Percentiles rank a stretch among this genome's conserved stretches.
Evolutionary conservation across 1,140 invertebrate genomes (phyloP).

Genomic region (Diorhabda sublineata): DNA sequence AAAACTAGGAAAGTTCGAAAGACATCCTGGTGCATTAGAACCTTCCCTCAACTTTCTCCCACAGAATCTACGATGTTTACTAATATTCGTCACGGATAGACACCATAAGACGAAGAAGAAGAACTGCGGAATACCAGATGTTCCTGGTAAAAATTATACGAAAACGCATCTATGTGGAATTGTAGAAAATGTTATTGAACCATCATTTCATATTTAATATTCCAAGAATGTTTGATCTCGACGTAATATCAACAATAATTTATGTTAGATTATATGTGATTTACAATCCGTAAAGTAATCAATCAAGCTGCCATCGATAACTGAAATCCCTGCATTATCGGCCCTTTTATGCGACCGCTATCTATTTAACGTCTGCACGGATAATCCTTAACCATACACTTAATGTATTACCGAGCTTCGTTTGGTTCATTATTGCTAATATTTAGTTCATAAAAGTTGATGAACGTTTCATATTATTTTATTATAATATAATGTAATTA

Average conservation of each 20-base stretch:
- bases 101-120: no score
- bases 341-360: constrained; percentile 41
- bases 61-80: no score
- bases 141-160: no score
- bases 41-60: no score
- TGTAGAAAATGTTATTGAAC: constrained; percentile 7
- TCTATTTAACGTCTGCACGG: constrained; percentile 37
- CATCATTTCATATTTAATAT: constrained; percentile 4
- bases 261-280: constrained; percentile 44
- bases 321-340: constrained; percentile 44
- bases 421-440: background rate
- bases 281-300: constrained; percentile 45
- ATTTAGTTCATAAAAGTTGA: no score
- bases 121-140: no score
- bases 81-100: no score
- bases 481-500: no score
- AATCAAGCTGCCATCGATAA: constrained; percentile 45
- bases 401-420: background rate
- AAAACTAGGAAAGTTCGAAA: no score
- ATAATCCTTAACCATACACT: constrained; percentile 37
- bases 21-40: no score
- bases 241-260: constrained; percentile 30
- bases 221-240: constrained; percentile 24
- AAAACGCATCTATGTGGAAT: no score
- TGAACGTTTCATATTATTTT: no score